Base-by-base conservation (phyloP, 2,113 vertebrate species). In the Epinephelus cyanopodus region DNA sequence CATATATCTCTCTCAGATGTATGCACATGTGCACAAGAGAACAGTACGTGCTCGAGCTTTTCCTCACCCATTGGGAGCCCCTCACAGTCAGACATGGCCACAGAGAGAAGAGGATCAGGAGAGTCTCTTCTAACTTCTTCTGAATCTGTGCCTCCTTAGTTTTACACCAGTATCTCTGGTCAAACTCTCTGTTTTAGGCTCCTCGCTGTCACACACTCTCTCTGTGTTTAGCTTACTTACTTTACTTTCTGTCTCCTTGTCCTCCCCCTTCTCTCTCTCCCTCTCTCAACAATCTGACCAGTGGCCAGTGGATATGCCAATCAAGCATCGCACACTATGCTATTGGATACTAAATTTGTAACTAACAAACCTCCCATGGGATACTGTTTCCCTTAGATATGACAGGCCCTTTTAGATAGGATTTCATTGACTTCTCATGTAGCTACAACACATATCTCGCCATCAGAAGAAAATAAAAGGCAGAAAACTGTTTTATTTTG, bases 261-360 rank as follows among this genome's bases (percentile, higher is more conserved):
- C 29, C 56, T 57, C 77, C 42, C 73, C 42, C 73, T 27, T 52
- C 47, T 82, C 73, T 77, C 76, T 62, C 53, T 74, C 68, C 45
- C 72, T 61, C 71, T 82, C 85, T 84, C 71, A 70, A 54, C 70
- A 86, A 67, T 77, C 83, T 82, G 90, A 85, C 76, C 89, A 89
- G 70, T 96, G 96, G 96, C 96, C 94, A 94, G 93, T 91, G 93
- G 96, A 94, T 93, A 93, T 91, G 93, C 89, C 95, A 93, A 92
- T 96, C 95, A 88, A 93, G 91, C 93, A 93, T 94, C 90, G 90
- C 92, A 94, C 92, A 68, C 86, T 21, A 39, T 19, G 90, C 92
- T 93, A 99, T 99, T 99, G 98, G 98, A 96, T 91, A 96, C 96
- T 99, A 98, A 97, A 97, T 98, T 96, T 97, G 95, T 96, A 96